phyloP scores from a whole-genome alignment of 2,113 vertebrate species.

The Pipa parva region DNA sequence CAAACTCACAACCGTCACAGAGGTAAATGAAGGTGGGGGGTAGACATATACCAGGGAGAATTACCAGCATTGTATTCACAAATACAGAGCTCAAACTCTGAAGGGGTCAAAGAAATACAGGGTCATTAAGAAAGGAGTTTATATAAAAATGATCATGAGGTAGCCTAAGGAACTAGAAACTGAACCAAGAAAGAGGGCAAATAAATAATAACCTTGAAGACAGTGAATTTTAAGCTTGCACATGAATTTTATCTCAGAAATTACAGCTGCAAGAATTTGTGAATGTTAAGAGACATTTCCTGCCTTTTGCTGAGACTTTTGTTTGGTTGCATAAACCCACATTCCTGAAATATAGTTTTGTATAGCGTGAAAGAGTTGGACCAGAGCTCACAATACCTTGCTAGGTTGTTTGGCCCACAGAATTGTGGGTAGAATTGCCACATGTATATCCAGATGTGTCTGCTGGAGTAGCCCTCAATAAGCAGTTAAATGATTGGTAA shows the following conservation, averaged over 20 bases:
- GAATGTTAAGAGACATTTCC: neutral
- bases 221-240: neutral
- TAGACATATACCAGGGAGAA: slow-evolving; percentile 15
- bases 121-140: neutral
- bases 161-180: neutral
- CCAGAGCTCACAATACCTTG: no score
- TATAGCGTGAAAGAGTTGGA: no score
- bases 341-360: neutral
- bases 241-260: neutral
- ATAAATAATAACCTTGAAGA: neutral
- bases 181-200: neutral
- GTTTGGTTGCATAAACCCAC: neutral
- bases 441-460: neutral
- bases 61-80: slow-evolving; percentile 5
- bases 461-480: no score
- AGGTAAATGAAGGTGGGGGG: slow-evolving; percentile 30
- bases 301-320: neutral
- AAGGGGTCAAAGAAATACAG: neutral
- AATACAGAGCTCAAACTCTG: neutral
- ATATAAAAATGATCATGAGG: neutral
- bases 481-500: neutral
- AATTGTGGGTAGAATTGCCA: neutral
- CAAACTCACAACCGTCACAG: slow-evolving; percentile 12
- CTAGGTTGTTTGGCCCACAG: neutral
- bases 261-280: neutral